Evolutionary conservation across 1,140 invertebrate genomes (phyloP).

Genomic region (Coelopa frigida): DNA sequence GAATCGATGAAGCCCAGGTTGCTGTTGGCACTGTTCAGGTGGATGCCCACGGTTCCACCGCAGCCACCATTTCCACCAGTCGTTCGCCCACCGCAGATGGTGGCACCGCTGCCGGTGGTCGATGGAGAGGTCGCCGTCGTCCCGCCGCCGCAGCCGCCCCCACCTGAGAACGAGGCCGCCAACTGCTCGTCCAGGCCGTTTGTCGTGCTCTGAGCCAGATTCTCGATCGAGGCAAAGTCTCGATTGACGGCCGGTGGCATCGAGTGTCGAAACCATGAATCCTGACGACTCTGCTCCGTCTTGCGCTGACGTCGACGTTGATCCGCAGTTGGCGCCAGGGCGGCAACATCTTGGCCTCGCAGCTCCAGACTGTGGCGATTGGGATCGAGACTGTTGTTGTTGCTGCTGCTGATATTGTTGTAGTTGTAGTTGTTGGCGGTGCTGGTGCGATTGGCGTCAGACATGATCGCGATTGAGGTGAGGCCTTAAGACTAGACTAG

Average conservation of each 20-base stretch:
- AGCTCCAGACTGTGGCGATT: constrained; percentile 31
- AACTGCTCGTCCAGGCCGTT: constrained; percentile 34
- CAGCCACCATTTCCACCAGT: constrained; percentile 1
- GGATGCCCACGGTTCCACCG: constrained; percentile 17
- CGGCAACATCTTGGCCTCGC: constrained; percentile 17
- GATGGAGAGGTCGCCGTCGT: background rate
- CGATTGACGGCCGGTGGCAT: constrained; percentile 36
- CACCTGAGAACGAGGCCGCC: constrained; percentile 25
- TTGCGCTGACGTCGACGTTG: constrained; percentile 28
- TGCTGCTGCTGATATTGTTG: no score
- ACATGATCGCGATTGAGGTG: no score
- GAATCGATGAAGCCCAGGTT: constrained; percentile 40
- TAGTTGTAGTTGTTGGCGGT: no score
- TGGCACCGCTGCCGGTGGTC: constrained; percentile 15
- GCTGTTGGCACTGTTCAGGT: constrained; percentile 40
- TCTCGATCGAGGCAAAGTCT: constrained; percentile 35
- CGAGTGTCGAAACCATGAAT: constrained; percentile 38
- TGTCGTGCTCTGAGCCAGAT: constrained; percentile 22
- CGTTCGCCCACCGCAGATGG: constrained; percentile 15
- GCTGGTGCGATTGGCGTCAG: no score
- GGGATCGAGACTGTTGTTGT: background rate
- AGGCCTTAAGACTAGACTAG: no score
- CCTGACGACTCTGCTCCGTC: constrained; percentile 26
- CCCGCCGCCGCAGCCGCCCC: constrained; percentile 1
- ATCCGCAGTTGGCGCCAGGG: constrained; percentile 8